phyloP scores from a whole-genome alignment of 1,140 invertebrate species.

The Cheumatopsyche charites region DNA sequence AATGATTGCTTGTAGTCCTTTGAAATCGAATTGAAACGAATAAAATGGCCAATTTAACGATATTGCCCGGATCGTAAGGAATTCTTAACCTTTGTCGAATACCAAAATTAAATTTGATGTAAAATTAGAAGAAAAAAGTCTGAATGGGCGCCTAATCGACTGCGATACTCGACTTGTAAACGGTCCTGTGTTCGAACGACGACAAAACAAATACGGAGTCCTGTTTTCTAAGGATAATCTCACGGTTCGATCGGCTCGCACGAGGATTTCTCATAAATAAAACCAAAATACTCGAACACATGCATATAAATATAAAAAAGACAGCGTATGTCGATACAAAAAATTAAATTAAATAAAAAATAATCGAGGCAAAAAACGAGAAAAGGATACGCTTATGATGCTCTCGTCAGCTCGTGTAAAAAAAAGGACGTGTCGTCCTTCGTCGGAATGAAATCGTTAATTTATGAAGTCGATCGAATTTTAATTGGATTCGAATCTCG shows the following conservation, averaged over 20 bases:
- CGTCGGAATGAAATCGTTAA: constrained; percentile 14
- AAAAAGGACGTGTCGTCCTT: constrained; percentile 14
- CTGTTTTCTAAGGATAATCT: constrained; percentile 43
- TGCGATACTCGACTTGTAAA: constrained; percentile 33
- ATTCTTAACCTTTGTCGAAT: too few relatives aligned
- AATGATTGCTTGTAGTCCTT: too few relatives aligned
- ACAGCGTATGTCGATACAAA: not conserved
- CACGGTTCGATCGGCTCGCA: constrained; percentile 20
- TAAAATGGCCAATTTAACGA: too few relatives aligned
- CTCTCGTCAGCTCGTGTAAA: not conserved
- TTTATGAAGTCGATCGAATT: constrained; percentile 22
- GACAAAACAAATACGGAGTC: constrained; percentile 38
- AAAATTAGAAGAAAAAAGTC: too few relatives aligned
- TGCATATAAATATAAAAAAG: not conserved
- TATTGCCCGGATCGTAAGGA: too few relatives aligned
- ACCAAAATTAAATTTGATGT: too few relatives aligned
- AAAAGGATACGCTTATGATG: too few relatives aligned
- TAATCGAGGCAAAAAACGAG: too few relatives aligned
- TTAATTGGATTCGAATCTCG: constrained; percentile 22
- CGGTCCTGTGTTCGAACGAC: constrained; percentile 27
- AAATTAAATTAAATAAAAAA: too few relatives aligned
- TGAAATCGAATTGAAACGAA: too few relatives aligned
- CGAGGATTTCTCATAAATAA: constrained; percentile 28
- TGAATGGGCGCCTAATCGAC: not conserved
- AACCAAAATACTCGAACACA: constrained; percentile 12